Evolutionary conservation across 2,888 invertebrate species (phyloP), one percentile per base, ranked within the genome.

Genomic region (Eurytoma adleriae): DNA sequence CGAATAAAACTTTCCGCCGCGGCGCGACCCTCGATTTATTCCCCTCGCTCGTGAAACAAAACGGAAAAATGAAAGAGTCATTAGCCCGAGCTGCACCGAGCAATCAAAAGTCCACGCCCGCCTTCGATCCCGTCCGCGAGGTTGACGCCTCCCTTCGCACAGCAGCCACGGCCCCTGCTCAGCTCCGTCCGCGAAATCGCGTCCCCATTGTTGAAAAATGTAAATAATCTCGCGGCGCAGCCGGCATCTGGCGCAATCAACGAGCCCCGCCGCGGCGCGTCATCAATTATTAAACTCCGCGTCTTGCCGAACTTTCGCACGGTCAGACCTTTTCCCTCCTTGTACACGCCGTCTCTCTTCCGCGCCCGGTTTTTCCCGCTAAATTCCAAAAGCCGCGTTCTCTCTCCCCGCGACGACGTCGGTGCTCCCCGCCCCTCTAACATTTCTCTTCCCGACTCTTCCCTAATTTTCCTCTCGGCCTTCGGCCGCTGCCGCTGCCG

Each of bases 231-330:
- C 40, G 20, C 24, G 40, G 20, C 48, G 14, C 64, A 18, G 10
- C 24, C 57, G 13, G 54, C 77, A 71, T 70, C 71, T 78, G 66
- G 16, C 62, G 70, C 56, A 70, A 70, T 64, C 76, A 76, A 68
- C 50, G 24, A 20, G 52, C 54, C 48, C 52, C 14, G 57, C 57
- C 10, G 24, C 54, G 30, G 18, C 48, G 50, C 64, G 64, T 50
- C 70, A 70, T 77, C 70, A 72, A 78, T 66, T 78, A 67, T 57
- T 59, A 59, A 59, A 61, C 57, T 50, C 62, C 30, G 57, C 78
- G 71, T 67, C 71, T 71, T 72, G 54, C 50, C 54, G 50, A 67
- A 72, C 57, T 72, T 78, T 78, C 72, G 78, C 78, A 78, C 67
- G 78, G 78, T 78, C 76, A 48, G 76, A 18, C 48, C 18, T 18